Evolutionary conservation across 2,888 invertebrate genomes (phyloP).

Genomic region (Ptychoptera contaminata): DNA sequence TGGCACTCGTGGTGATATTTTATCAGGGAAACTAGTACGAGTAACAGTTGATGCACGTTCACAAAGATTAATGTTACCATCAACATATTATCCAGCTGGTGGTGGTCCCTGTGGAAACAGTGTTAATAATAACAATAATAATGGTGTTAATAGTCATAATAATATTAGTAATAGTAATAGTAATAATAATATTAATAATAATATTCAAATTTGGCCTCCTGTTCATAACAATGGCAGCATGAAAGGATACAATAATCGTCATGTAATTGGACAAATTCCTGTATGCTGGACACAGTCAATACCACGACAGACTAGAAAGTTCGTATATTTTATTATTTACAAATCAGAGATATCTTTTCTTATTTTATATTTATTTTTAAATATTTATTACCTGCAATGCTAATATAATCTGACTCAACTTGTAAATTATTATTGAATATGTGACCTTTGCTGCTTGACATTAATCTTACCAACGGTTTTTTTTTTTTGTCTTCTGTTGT

Average conservation of each 20-base stretch:
- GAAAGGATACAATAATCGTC: slow-evolving; percentile 19
- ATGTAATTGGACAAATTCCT: slow-evolving; percentile 25
- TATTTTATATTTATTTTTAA: too few species aligned
- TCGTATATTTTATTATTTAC: too few species aligned
- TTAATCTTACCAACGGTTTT: too few species aligned
- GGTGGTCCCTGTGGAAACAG: slow-evolving; percentile 15
- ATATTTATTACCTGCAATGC: too few species aligned
- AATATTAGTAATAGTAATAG: slow-evolving; percentile 10
- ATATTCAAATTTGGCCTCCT: slow-evolving; percentile 28
- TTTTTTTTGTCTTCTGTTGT: too few species aligned
- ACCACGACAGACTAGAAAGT: slow-evolving; percentile 32
- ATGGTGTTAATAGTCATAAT: slow-evolving; percentile 11
- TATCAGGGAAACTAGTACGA: slow-evolving; percentile 9
- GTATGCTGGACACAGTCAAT: slow-evolving; percentile 32
- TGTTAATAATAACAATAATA: background rate
- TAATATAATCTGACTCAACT: background rate
- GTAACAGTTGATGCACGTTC: slow-evolving; percentile 7
- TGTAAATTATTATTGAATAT: too few species aligned
- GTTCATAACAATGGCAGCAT: background rate
- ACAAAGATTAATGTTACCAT: slow-evolving; percentile 1
- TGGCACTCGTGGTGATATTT: slow-evolving; percentile 5
- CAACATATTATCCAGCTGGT: background rate
- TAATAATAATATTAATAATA: slow-evolving; percentile 16
- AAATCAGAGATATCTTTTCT: background rate
- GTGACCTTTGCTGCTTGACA: too few species aligned